Evolutionary conservation across 2,888 invertebrate species (phyloP), one percentile per base, ranked within the genome.

Genomic region (Elegia similella): DNA sequence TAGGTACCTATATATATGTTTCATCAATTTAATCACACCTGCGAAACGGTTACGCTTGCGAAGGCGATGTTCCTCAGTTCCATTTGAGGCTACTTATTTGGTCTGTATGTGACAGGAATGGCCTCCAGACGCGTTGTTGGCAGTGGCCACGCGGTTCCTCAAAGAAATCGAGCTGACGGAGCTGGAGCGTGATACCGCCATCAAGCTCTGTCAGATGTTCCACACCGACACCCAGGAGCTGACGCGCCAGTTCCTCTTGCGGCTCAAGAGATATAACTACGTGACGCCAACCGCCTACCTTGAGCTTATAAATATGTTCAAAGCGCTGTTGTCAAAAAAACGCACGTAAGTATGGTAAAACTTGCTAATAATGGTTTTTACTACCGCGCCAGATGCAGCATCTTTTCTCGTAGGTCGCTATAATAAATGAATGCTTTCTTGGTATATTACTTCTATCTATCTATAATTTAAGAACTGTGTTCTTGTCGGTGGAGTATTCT

Each of bases 281-380:
- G 97, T 98, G 0, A 98, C 98, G 0, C 98, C 98, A 0, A 98
- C 98, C 0, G 98, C 98, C 0, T 98, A 98, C 78, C 88, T 98
- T 64, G 98, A 98, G 75, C 92, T 98, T 73, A 98, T 98, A 64
- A 96, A 95, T 73, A 98, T 97, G 38, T 98, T 98, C 73, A 98
- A 98, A 79, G 88, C 94, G 0, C 89, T 98, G 50, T 86, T 98
- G 7, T 92, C 84, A 23, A 94, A 93, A 60, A 98, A 97, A 76
- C 86, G 98, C 91, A 93, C 89, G 93, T 95, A 87, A 86, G 93
- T 92, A 17, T 5, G 2, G 5, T 23, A 23, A 3, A 23, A 2
- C 23, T 2, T 23, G n/a, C 3, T 16, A 46, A 15, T 34, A 50
- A 30, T 17, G 1, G 5, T 10, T 42, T 42, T 15, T 52, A 57